These are phyloP conservation scores for Jaculus jaculus DNA, from an alignment of 2,113 vertebrate species.

Conservation along the genomic window DNA sequence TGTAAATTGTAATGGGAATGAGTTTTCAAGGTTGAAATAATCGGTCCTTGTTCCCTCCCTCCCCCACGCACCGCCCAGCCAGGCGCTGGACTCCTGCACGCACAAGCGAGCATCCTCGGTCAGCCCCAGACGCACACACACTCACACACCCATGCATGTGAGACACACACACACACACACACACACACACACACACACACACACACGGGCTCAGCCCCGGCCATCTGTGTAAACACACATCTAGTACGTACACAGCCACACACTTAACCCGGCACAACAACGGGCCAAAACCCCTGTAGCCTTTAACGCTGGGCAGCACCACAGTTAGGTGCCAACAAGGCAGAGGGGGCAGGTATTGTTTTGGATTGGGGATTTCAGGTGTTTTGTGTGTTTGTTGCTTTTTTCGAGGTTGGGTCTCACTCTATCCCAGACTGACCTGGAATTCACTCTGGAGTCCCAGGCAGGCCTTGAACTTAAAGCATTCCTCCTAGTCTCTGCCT, in stretches of 20 bases:
- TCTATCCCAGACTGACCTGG: not conserved
- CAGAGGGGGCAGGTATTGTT: too few relatives aligned
- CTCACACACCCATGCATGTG: too few relatives aligned
- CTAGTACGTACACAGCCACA: accelerated
- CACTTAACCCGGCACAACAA: accelerated
- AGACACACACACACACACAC: not conserved
- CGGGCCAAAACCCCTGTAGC: not conserved
- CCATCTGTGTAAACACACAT: not conserved
- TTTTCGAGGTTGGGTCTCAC: not conserved
- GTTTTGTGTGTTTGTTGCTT: too few relatives aligned
- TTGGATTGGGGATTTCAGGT: not conserved
- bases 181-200: accelerated
- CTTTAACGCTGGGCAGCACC: not conserved
- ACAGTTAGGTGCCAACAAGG: not conserved
- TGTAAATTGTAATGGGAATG: conserved; percentile 81
- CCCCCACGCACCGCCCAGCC: not conserved
- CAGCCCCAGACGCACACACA: not conserved
- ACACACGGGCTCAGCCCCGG: accelerated
- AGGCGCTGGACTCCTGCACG: not conserved
- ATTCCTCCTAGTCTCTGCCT: too few relatives aligned
- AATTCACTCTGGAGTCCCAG: too few relatives aligned
- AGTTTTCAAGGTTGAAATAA: conserved; percentile 81
- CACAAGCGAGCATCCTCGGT: not conserved
- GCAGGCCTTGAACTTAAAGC: too few relatives aligned
- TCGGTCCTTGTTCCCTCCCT: conserved; percentile 41